These are phyloP conservation scores for Hedychridium roseum DNA, from an alignment of 2,888 invertebrate genomes.

Conservation along the genomic window DNA sequence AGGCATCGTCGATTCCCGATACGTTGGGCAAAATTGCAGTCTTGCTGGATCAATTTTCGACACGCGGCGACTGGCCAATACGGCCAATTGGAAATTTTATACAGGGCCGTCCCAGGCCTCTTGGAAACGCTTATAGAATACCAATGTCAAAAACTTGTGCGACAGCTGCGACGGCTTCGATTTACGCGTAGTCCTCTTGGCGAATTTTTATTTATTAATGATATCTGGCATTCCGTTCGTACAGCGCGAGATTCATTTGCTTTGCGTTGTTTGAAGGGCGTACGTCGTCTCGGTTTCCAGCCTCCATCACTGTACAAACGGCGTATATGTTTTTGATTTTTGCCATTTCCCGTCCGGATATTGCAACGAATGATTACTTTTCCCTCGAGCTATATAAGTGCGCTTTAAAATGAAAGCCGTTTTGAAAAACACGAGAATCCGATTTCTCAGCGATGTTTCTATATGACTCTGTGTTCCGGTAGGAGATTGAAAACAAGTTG, in stretches of 20 bases:
- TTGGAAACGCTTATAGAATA: constrained; percentile 10
- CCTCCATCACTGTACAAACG: too few relatives aligned
- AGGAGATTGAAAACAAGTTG: too few relatives aligned
- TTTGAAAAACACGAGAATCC: too few relatives aligned
- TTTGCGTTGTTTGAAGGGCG: too few relatives aligned
- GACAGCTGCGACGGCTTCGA: constrained; percentile 11
- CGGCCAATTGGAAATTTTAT: constrained; percentile 12
- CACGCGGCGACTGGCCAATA: constrained; percentile 15
- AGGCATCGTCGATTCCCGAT: too few relatives aligned
- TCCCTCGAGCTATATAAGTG: not conserved
- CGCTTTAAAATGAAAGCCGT: too few relatives aligned
- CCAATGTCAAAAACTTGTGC: constrained; percentile 8
- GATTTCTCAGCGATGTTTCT: too few relatives aligned
- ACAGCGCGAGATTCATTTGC: too few relatives aligned
- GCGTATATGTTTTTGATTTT: not conserved
- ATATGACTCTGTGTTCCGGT: too few relatives aligned
- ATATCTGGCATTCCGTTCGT: not conserved
- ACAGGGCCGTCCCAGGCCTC: constrained; percentile 6
- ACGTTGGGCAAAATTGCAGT: too few relatives aligned
- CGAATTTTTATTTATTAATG: constrained; percentile 5
- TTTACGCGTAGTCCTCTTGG: constrained; percentile 6
- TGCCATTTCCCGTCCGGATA: constrained; percentile 3
- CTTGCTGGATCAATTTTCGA: constrained; percentile 13
- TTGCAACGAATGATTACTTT: constrained; percentile 5
- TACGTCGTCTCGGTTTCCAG: too few relatives aligned